These are phyloP conservation scores for Acipenser transmontanus DNA, from an alignment of 2,797 vertebrate genomes.

Conservation along the genomic window DNA sequence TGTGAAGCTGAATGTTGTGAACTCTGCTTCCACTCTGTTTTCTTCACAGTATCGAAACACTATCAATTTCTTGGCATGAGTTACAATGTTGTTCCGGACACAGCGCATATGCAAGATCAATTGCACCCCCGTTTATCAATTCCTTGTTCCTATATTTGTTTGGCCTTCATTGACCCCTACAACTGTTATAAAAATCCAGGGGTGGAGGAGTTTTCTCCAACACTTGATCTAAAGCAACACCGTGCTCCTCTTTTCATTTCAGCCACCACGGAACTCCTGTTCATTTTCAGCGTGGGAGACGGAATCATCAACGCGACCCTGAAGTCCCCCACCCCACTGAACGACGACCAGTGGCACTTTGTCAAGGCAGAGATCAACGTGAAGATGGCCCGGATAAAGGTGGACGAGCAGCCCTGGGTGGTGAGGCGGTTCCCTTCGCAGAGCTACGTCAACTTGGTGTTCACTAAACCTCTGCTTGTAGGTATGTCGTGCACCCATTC, in stretches of 20 bases:
- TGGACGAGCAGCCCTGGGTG: conserved; percentile 85
- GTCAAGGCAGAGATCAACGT: conserved; percentile 92
- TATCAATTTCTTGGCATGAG: no score
- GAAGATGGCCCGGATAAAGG: conserved; percentile 83
- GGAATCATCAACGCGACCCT: conserved; percentile 84
- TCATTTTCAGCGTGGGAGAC: conserved; percentile 87
- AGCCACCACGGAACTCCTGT: conserved; percentile 80
- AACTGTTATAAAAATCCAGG: no score
- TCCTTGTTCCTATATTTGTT: no score
- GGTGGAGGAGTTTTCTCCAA: no score
- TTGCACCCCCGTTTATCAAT: no score
- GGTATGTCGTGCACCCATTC: conserved; percentile 58
- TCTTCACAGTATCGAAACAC: no score
- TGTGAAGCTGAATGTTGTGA: no score
- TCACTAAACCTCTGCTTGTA: conserved; percentile 78
- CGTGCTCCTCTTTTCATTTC: not conserved
- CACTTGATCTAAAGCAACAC: no score
- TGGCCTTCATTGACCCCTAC: no score
- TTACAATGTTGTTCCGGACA: no score
- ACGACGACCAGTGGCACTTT: conserved; percentile 91
- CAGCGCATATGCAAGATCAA: no score
- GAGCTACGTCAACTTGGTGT: conserved; percentile 82
- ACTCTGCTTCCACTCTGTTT: no score
- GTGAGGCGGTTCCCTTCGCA: conserved; percentile 76
- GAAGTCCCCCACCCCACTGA: conserved; percentile 68